Percentiles rank a stretch among this genome's conserved stretches.
phyloP scores from a whole-genome alignment of 2,888 invertebrate species.

The Hermodice carunculata region DNA sequence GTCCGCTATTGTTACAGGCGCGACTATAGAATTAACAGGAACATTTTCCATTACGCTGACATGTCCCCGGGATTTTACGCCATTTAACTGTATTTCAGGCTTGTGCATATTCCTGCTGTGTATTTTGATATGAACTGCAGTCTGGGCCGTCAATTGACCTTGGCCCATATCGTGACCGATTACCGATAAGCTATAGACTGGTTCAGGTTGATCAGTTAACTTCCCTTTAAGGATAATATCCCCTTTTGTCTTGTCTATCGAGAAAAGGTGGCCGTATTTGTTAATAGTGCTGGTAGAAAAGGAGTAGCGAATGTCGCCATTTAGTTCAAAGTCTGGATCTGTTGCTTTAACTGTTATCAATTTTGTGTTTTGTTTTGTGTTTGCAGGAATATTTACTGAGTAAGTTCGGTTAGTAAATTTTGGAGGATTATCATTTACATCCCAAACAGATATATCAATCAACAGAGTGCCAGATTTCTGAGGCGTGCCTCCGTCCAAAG shows the following conservation, averaged over 20 bases:
- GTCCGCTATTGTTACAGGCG: slow-evolving; percentile 16
- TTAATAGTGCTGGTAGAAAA: slow-evolving; percentile 8
- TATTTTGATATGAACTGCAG: slow-evolving; percentile 31
- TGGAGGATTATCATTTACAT: slow-evolving; percentile 23
- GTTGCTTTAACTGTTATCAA: slow-evolving; percentile 15
- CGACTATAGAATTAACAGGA: slow-evolving; percentile 8
- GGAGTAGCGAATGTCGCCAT: slow-evolving; percentile 22
- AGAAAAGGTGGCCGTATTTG: slow-evolving; percentile 17
- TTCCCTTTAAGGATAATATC: slow-evolving; percentile 20
- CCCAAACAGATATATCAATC: slow-evolving; percentile 10
- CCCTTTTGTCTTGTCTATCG: slow-evolving; percentile 30
- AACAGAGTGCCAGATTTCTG: slow-evolving; percentile 13
- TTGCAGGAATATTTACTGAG: slow-evolving; percentile 7
- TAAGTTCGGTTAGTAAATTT: slow-evolving; percentile 13
- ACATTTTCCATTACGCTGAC: slow-evolving; percentile 33
- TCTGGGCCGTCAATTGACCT: slow-evolving; percentile 7
- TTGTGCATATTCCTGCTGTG: slow-evolving; percentile 36
- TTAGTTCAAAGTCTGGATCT: slow-evolving; percentile 23
- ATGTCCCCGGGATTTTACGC: slow-evolving; percentile 20
- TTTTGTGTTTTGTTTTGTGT: background rate
- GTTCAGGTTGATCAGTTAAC: slow-evolving; percentile 27
- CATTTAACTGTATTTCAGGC: slow-evolving; percentile 29
- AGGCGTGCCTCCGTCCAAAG: slow-evolving; percentile 19
- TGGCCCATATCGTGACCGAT: slow-evolving; percentile 25
- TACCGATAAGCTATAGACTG: slow-evolving; percentile 23